phyloP scores from a whole-genome alignment of 2,113 vertebrate genomes.

The Pelobates fuscus region DNA sequence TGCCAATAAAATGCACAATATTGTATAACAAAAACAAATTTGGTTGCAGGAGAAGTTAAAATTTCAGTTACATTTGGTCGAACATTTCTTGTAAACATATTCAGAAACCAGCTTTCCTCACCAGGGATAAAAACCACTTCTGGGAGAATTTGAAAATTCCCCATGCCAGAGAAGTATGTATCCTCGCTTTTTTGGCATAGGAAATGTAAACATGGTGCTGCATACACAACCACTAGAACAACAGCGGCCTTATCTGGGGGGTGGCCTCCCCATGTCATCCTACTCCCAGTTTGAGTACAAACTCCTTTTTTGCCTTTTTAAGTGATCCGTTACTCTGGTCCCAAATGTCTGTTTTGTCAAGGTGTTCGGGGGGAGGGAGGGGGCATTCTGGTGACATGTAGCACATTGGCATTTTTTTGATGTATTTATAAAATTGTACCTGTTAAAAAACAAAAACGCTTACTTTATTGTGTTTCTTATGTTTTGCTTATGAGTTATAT shows the following conservation, averaged over 20 bases:
- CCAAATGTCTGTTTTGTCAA: conserved; percentile 19
- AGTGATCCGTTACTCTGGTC: not conserved
- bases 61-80: not conserved
- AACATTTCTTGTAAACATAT: not conserved
- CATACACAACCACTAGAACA: conserved; percentile 18
- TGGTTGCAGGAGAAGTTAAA: too few species aligned
- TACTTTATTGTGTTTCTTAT: too few species aligned
- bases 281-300: not conserved
- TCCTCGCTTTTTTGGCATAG: not conserved
- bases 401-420: conserved; percentile 19
- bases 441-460: conserved; percentile 8
- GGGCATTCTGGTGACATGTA: conserved; percentile 15
- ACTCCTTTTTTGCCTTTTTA: not conserved
- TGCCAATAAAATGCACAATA: too few species aligned
- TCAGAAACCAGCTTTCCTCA: not conserved
- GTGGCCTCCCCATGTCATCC: not conserved
- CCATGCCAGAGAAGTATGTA: not conserved
- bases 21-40: too few species aligned
- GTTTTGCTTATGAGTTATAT: too few species aligned
- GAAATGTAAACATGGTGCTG: conserved; percentile 6
- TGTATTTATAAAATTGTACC: conserved; percentile 33
- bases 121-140: not conserved
- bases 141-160: not conserved
- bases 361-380: not conserved
- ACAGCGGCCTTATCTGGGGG: conserved; percentile 16